phyloP scores from a whole-genome alignment of 2,888 invertebrate genomes.

The Drosophila formosana region DNA sequence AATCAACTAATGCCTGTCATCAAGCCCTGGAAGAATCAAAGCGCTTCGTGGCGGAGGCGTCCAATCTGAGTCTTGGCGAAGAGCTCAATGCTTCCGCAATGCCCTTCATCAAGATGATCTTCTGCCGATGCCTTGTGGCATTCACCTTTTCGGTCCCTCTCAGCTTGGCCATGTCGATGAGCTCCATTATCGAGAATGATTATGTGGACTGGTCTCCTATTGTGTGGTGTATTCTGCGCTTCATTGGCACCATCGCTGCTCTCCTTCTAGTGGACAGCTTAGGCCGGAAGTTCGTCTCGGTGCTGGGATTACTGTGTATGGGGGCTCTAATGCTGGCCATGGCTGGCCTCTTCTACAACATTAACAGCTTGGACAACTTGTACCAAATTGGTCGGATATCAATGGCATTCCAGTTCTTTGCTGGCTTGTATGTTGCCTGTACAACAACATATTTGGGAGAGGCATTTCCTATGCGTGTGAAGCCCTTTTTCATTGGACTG shows the following conservation, averaged over 20 bases:
- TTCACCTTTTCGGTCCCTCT: conserved; percentile 78
- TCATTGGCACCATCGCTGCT: conserved; percentile 57
- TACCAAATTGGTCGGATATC: conserved; percentile 50
- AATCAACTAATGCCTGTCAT: conserved; percentile 36
- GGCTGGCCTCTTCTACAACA: conserved; percentile 50
- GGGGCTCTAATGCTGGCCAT: conserved; percentile 66
- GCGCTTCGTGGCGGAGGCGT: conserved; percentile 61
- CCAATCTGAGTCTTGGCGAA: conserved; percentile 32
- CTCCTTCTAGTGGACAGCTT: conserved; percentile 57
- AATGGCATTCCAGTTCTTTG: conserved; percentile 73
- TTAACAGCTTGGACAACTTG: background rate
- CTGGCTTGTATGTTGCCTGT: conserved; percentile 67
- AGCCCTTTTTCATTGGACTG: conserved; percentile 66
- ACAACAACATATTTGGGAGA: conserved; percentile 76
- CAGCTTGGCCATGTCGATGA: conserved; percentile 30
- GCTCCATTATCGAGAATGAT: background rate
- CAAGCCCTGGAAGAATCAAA: conserved; percentile 65
- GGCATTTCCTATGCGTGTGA: conserved; percentile 74
- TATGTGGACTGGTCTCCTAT: conserved; percentile 51
- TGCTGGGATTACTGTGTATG: conserved; percentile 63
- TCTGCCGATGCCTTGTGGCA: conserved; percentile 74
- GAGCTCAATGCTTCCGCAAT: conserved; percentile 41
- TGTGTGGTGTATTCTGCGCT: conserved; percentile 63
- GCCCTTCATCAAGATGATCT: conserved; percentile 72
- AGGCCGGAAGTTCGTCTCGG: conserved; percentile 64